Conservation (phyloP, 2,797 vertebrate genomes). For the Coregonus suidteri region DNA sequence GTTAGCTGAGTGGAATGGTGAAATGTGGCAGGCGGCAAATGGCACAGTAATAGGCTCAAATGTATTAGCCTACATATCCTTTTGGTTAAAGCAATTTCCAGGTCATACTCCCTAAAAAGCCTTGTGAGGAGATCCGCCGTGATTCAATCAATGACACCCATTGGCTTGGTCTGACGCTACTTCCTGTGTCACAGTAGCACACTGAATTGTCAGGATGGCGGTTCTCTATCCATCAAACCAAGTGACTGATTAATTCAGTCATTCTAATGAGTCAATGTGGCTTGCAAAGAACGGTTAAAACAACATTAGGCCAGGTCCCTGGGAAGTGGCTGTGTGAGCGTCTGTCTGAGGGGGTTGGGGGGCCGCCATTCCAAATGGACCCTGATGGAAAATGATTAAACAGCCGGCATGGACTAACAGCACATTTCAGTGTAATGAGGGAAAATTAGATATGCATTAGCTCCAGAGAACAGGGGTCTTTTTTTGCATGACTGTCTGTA, state of each 20-base stretch:
- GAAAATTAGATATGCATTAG: conserved; percentile 10
- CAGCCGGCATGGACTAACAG: background rate
- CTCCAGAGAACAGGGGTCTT: background rate
- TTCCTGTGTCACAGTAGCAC: background rate
- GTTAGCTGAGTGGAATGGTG: background rate
- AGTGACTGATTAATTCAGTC: conserved; percentile 4
- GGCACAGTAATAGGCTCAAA: background rate
- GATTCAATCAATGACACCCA: background rate
- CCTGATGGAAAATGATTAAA: conserved; percentile 18
- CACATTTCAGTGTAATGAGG: conserved; percentile 3
- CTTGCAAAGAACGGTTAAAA: conserved; percentile 5
- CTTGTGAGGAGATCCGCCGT: background rate
- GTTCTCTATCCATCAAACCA: background rate
- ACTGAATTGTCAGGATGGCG: background rate
- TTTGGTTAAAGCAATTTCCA: background rate
- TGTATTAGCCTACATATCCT: background rate
- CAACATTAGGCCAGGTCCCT: background rate
- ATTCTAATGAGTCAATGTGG: conserved; percentile 13
- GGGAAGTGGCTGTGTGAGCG: background rate
- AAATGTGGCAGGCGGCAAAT: background rate
- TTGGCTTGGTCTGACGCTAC: background rate
- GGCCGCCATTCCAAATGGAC: background rate
- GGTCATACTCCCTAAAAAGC: background rate
- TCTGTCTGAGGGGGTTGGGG: background rate
- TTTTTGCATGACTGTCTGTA: background rate